These are phyloP conservation scores for Neoarius graeffei DNA, from an alignment of 2,113 vertebrate species.

Conservation along the genomic window DNA sequence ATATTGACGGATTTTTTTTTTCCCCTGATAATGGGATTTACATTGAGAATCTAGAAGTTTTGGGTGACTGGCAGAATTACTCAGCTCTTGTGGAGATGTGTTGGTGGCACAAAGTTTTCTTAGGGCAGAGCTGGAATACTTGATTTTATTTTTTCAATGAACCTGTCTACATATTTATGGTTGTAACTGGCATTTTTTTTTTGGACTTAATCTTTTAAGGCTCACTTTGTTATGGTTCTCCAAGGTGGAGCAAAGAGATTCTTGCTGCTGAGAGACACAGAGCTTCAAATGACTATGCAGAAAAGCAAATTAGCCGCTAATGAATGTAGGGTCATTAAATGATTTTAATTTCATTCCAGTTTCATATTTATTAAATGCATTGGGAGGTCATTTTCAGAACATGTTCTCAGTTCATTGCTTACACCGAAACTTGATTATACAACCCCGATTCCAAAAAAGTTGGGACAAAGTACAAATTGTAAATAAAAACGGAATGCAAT, in stretches of 20 bases:
- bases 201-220: background rate
- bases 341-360: background rate
- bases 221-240: background rate
- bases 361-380: background rate
- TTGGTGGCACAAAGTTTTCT: background rate
- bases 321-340: background rate
- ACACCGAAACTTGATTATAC: background rate
- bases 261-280: background rate
- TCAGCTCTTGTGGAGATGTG: background rate
- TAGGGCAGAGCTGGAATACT: background rate
- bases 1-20: background rate
- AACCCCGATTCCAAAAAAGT: too few relatives aligned
- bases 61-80: background rate
- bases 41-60: background rate
- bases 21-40: background rate
- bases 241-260: background rate
- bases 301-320: background rate
- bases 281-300: background rate
- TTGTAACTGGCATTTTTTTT: background rate
- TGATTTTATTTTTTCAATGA: slow-evolving; percentile 17
- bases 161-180: background rate
- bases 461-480: too few relatives aligned
- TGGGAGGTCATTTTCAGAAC: background rate
- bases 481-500: too few relatives aligned
- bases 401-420: background rate